Conservation (phyloP, 2,113 vertebrate species). For the Eulemur rufifrons region DNA sequence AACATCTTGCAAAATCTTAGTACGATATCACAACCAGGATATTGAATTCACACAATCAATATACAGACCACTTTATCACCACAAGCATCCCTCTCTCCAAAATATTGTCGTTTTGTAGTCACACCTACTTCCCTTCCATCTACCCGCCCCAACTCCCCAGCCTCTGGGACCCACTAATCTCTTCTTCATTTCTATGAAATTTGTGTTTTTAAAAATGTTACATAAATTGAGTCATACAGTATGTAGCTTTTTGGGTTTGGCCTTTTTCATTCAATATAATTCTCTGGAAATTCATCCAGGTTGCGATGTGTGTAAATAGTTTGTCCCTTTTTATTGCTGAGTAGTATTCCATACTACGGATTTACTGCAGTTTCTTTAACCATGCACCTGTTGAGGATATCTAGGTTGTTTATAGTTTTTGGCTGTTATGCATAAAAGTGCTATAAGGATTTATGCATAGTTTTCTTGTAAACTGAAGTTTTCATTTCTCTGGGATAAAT, state of each 20-base stretch:
- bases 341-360: background rate
- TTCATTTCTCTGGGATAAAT: conserved; percentile 17
- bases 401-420: background rate
- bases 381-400: background rate
- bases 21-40: background rate
- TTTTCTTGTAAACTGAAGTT: background rate
- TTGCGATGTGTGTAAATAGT: background rate
- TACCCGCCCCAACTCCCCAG: background rate
- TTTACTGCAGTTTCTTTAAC: background rate
- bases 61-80: background rate
- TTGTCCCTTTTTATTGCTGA: background rate
- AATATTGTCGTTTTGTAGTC: background rate
- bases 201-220: conserved; percentile 14
- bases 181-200: background rate
- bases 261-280: background rate
- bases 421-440: background rate
- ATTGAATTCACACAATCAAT: background rate
- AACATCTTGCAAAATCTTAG: background rate
- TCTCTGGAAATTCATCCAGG: background rate
- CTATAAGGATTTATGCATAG: background rate
- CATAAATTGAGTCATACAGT: background rate
- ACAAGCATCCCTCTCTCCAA: background rate
- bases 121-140: background rate
- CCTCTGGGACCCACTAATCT: background rate
- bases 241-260: background rate